A percentile compares a stretch with the other conserved stretches of the same genome.
Evolutionary conservation across 2,113 vertebrate genomes (phyloP).

Genomic region (Gallinago media): DNA sequence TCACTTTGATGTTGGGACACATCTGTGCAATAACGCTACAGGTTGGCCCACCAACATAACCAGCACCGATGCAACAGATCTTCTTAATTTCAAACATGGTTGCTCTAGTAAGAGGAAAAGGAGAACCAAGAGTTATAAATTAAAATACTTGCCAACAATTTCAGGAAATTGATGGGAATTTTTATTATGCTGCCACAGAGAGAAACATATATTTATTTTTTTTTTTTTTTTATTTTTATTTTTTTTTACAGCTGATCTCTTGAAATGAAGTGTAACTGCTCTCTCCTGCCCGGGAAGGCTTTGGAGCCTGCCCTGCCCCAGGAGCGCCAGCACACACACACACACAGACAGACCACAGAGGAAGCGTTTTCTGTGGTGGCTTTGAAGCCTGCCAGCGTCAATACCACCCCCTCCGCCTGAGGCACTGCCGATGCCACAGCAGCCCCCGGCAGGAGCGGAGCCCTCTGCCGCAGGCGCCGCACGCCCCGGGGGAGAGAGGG

Average conservation of each 20-base stretch:
- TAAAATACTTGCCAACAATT: rapidly evolving
- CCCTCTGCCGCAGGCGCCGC: not conserved
- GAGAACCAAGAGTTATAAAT: not conserved
- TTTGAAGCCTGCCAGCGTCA: not conserved
- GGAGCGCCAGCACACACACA: not conserved
- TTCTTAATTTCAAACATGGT: constrained; percentile 94
- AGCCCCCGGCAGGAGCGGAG: rapidly evolving
- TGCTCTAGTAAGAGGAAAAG: not conserved
- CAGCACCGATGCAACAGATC: constrained; percentile 97
- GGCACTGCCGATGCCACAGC: not conserved
- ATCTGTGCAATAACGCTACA: constrained; percentile 97
- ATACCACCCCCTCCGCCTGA: rapidly evolving
- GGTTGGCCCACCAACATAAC: constrained; percentile 96
- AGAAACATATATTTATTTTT: not conserved
- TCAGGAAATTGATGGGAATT: not conserved
- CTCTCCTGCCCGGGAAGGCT: not conserved
- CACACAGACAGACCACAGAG: not conserved
- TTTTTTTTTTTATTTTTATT: not conserved
- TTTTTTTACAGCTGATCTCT: not conserved
- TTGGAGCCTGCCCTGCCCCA: not conserved
- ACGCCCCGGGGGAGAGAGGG: too few relatives aligned
- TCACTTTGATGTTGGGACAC: constrained; percentile 93
- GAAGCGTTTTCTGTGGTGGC: not conserved
- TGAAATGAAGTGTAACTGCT: rapidly evolving
- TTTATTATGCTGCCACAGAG: not conserved